Conservation (phyloP, 1,140 invertebrate species). For the Drosophila gunungcola region DNA sequence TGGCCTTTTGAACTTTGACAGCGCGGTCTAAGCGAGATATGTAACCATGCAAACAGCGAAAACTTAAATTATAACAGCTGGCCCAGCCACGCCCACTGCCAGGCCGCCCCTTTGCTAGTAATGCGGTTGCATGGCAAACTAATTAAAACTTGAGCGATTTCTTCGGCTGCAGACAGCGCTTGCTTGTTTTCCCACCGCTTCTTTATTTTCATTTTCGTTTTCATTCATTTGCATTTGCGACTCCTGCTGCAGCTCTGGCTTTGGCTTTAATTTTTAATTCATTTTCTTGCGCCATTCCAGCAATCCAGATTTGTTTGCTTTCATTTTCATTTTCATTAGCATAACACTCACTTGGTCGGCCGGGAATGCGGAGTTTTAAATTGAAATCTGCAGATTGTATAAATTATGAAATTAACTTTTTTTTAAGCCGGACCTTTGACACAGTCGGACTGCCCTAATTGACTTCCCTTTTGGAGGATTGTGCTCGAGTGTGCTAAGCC, state of each 20-base stretch:
- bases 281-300: slow-evolving; percentile 25
- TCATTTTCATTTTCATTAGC: slow-evolving; percentile 52
- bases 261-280: slow-evolving; percentile 73
- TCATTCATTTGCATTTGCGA: slow-evolving; percentile 64
- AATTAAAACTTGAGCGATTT: slow-evolving; percentile 80
- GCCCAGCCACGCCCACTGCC: background rate
- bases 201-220: slow-evolving; percentile 33
- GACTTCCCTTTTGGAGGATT: slow-evolving; percentile 38
- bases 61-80: slow-evolving; percentile 44
- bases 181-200: slow-evolving; percentile 19
- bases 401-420: slow-evolving; percentile 62
- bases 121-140: slow-evolving; percentile 67
- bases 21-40: slow-evolving; percentile 7
- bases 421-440: slow-evolving; percentile 32
- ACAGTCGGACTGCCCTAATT: slow-evolving; percentile 43
- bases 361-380: slow-evolving; percentile 54
- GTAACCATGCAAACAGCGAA: slow-evolving; percentile 21
- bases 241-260: slow-evolving; percentile 49
- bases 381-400: slow-evolving; percentile 48
- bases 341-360: slow-evolving; percentile 34
- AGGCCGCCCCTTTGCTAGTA: background rate
- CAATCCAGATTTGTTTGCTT: slow-evolving; percentile 52
- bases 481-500: slow-evolving; percentile 19
- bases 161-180: slow-evolving; percentile 59
- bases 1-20: slow-evolving; percentile 68